These are phyloP conservation scores for Beris morrisii DNA, from an alignment of 2,888 invertebrate species.

Conservation along the genomic window DNA sequence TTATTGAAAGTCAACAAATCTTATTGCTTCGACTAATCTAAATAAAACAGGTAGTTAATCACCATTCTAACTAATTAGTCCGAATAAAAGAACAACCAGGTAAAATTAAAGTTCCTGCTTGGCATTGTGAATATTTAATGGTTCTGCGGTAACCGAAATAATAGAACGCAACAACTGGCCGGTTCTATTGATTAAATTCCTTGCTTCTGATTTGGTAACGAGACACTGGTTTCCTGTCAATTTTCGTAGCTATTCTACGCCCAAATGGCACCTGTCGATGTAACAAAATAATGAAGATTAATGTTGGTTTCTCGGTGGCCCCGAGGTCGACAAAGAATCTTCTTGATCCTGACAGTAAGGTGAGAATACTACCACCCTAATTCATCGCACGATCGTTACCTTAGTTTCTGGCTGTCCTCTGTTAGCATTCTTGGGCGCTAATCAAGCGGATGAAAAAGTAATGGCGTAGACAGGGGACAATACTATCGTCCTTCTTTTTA, in stretches of 20 bases:
- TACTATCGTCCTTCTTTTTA: conserved; percentile 7
- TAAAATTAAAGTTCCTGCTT: too few species aligned
- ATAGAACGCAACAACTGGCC: too few species aligned
- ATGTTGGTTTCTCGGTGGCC: not conserved
- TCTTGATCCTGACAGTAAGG: not conserved
- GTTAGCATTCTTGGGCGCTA: not conserved
- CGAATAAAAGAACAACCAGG: too few species aligned
- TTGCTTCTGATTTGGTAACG: not conserved
- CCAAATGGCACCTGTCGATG: conserved; percentile 31
- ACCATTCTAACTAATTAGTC: too few species aligned
- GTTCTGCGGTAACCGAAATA: too few species aligned
- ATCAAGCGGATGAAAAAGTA: conserved; percentile 14
- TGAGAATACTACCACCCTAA: not conserved
- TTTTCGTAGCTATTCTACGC: conserved; percentile 27
- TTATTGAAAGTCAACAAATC: too few species aligned
- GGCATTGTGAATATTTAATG: too few species aligned
- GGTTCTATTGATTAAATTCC: not conserved
- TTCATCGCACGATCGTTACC: not conserved
- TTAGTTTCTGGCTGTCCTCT: not conserved
- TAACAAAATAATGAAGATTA: conserved; percentile 30
- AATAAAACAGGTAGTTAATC: too few species aligned
- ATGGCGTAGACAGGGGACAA: not conserved
- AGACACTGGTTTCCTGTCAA: conserved; percentile 23
- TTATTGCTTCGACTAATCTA: too few species aligned
- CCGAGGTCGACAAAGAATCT: not conserved